Evolutionary conservation across 1,140 invertebrate species (phyloP).

Genomic region (Nylanderia fulva): DNA sequence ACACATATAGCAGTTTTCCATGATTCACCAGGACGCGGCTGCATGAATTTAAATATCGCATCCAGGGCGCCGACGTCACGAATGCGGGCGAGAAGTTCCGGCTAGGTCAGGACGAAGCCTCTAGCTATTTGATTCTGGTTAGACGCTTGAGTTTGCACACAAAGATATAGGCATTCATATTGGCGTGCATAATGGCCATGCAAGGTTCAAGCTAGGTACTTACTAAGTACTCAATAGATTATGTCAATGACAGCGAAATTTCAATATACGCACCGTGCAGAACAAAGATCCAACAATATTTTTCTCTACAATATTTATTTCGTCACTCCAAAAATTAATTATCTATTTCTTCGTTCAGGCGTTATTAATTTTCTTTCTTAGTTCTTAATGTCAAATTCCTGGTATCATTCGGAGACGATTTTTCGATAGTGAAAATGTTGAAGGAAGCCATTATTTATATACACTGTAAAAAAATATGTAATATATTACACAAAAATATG

Average conservation of each 20-base stretch:
- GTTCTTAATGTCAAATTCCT: too few species aligned
- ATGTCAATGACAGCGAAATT: not conserved
- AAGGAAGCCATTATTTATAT: too few species aligned
- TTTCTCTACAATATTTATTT: not conserved
- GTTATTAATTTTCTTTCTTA: conserved; percentile 4
- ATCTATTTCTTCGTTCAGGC: not conserved
- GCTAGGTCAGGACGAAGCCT: conserved; percentile 54
- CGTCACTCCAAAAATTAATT: not conserved
- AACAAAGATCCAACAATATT: not conserved
- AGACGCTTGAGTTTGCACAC: conserved; percentile 4
- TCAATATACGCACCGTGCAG: too few species aligned
- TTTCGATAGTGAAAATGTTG: too few species aligned
- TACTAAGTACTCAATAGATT: conserved; percentile 1
- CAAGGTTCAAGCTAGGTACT: conserved; percentile 28
- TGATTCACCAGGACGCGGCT: not conserved
- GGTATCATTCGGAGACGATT: too few species aligned
- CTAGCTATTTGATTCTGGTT: conserved; percentile 62
- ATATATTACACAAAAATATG: too few species aligned
- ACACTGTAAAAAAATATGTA: too few species aligned
- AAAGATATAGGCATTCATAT: conserved; percentile 43
- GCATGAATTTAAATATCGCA: conserved; percentile 66
- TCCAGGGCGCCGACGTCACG: not conserved
- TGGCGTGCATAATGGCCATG: conserved; percentile 4
- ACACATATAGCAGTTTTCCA: conserved; percentile 12
- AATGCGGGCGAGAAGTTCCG: conserved; percentile 36